Conservation (phyloP, 1,140 invertebrate genomes). For the Hyles vespertilio region DNA sequence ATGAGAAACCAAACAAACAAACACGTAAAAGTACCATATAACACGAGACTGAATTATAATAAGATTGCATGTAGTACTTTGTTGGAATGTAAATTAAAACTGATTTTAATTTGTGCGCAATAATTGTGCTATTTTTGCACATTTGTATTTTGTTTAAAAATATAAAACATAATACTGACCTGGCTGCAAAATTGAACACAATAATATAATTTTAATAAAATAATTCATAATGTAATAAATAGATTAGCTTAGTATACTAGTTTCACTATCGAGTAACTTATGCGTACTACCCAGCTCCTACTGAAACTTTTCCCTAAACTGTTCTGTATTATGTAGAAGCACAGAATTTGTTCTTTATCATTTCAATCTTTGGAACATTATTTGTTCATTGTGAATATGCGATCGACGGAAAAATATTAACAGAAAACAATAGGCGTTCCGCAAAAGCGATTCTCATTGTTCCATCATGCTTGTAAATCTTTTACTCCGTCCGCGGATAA, state of each 20-base stretch:
- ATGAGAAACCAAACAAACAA: too few relatives aligned
- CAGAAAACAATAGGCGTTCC: constrained; percentile 50
- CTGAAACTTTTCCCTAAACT: neutral
- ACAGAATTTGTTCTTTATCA: constrained; percentile 17
- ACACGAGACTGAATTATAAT: too few relatives aligned
- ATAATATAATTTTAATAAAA: too few relatives aligned
- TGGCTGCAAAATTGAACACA: neutral
- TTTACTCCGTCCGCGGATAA: neutral
- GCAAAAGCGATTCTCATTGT: constrained; percentile 48
- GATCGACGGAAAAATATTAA: constrained; percentile 44
- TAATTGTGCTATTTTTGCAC: too few relatives aligned
- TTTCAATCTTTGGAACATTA: constrained; percentile 35
- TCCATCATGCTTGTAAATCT: constrained; percentile 15
- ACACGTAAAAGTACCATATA: too few relatives aligned
- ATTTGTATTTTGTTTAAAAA: too few relatives aligned
- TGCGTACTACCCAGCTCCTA: neutral
- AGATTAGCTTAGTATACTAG: too few relatives aligned
- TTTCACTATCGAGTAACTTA: too few relatives aligned
- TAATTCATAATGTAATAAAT: neutral
- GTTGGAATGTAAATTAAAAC: too few relatives aligned
- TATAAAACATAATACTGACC: neutral
- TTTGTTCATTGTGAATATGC: constrained; percentile 44
- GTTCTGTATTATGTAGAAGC: neutral
- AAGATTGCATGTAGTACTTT: too few relatives aligned
- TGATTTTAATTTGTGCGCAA: too few relatives aligned